Percentiles rank a stretch among this genome's conserved stretches.
Conservation (phyloP, 2,888 invertebrate genomes). For the Dolichomitus sp. region DNA sequence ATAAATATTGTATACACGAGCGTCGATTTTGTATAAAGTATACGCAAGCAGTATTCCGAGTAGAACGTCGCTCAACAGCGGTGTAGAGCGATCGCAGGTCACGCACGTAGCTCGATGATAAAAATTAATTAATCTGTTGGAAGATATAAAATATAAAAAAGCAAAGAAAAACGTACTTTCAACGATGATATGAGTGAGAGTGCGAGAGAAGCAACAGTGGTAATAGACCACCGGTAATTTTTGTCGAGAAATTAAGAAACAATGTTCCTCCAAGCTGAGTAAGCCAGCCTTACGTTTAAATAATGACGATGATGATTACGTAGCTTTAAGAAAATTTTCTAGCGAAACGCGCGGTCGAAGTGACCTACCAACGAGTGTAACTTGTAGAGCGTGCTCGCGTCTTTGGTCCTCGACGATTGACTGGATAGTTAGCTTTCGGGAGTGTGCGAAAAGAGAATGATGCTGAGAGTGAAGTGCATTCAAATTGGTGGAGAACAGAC, state of each 20-base stretch:
- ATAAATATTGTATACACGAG: conserved; percentile 70
- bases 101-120: conserved; percentile 50
- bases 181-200: conserved; percentile 14
- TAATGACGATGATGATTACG: conserved; percentile 57
- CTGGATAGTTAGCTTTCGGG: conserved; percentile 64
- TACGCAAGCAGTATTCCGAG: conserved; percentile 79
- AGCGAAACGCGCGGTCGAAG: conserved; percentile 53
- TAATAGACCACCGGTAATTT: conserved; percentile 49
- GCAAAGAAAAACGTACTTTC: conserved; percentile 37
- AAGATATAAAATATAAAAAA: conserved; percentile 9
- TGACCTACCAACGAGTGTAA: conserved; percentile 40
- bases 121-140: conserved; percentile 29
- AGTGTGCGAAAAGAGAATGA: conserved; percentile 9
- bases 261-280: conserved; percentile 86
- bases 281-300: conserved; percentile 85
- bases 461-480: conserved; percentile 56
- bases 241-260: conserved; percentile 77
- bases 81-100: conserved; percentile 44
- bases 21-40: conserved; percentile 79
- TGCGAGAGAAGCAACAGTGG: conserved; percentile 35
- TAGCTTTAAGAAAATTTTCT: conserved; percentile 69
- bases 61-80: conserved; percentile 68
- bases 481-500: conserved; percentile 47
- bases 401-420: conserved; percentile 51
- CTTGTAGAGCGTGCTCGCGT: conserved; percentile 29